Evolutionary conservation across 2,113 vertebrate genomes (phyloP), one percentile per base, ranked within the genome.

Genomic region (Arothron firmamentum): DNA sequence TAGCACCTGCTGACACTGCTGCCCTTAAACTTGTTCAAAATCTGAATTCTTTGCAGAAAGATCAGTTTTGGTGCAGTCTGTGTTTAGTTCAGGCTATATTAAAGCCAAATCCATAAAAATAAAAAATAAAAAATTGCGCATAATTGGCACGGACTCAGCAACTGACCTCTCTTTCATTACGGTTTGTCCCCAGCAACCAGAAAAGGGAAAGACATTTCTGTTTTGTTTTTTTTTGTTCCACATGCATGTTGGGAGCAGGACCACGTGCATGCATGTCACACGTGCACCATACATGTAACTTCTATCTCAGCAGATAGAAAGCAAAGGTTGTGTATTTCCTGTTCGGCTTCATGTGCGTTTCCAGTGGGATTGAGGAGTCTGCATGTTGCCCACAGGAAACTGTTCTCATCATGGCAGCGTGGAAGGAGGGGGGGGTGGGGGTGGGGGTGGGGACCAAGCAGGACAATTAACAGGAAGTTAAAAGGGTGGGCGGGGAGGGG

Each of bases 381-480:
- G 81, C 82, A 81, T 82, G 72, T 85, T 63, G 87, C 88, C 81
- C 56, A 81, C 81, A 86, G 91, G 90, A 90, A 85, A 87, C 72
- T 77, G 80, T 89, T 90, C 84, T 80, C 82, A 31, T 77, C 70
- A 74, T 79, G 83, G 77, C 63, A 74, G 72, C 72, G 80, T 67
- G 76, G 77, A 70, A 78, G 81, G 84, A 57, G 45, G 6, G 15
- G 45, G 7, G 45, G 16, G 6, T 3, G 45, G 7, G 45, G 16
- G 6, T 3, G n/a, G n/a, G n/a, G 16, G 12, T 5, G 16, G 11
- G 4, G 81, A 80, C 85, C 73, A 89, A 54, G 62, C 86, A 85
- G 74, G 85, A 82, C 73, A 77, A 81, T 84, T 72, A 86, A 82
- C 53, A 54, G 70, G 65, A 76, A 80, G 84, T 89, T 85, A 82